Percentiles rank a stretch among this genome's conserved stretches.
Conservation (phyloP, 2,113 vertebrate species). For the Okapia johnstoni region DNA sequence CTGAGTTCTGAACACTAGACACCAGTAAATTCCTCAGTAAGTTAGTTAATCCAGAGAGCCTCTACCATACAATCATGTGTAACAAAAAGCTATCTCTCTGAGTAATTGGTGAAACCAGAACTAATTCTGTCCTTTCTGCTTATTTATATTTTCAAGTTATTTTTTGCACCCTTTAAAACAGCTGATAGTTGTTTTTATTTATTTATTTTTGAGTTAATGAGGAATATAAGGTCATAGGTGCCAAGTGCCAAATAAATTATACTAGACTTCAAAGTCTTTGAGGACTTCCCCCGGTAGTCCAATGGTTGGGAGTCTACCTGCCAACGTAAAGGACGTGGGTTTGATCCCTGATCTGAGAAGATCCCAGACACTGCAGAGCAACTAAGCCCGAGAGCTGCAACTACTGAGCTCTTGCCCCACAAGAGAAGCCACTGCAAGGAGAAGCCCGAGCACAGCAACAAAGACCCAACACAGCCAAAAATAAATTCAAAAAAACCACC, state of each 20-base stretch:
- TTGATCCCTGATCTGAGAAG: neutral
- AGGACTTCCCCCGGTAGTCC: neutral
- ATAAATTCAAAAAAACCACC: neutral
- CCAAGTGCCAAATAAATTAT: neutral
- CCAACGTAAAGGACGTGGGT: neutral
- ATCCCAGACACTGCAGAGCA: neutral
- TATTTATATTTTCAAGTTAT: neutral
- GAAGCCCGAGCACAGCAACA: neutral
- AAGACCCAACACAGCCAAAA: neutral
- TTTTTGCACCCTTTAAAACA: conserved; percentile 4
- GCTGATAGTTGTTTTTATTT: neutral
- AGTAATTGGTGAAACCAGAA: neutral
- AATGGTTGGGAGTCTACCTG: neutral
- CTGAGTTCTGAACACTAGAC: neutral
- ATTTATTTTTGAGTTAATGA: neutral
- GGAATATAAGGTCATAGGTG: neutral
- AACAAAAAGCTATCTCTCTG: neutral
- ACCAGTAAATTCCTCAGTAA: neutral
- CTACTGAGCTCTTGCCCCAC: neutral
- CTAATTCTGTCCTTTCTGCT: neutral
- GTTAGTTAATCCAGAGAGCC: neutral
- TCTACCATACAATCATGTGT: neutral
- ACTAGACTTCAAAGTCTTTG: neutral
- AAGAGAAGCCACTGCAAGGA: neutral
- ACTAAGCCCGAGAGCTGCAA: neutral